phyloP scores from a whole-genome alignment of 2,113 vertebrate genomes.

The Callospermophilus lateralis region DNA sequence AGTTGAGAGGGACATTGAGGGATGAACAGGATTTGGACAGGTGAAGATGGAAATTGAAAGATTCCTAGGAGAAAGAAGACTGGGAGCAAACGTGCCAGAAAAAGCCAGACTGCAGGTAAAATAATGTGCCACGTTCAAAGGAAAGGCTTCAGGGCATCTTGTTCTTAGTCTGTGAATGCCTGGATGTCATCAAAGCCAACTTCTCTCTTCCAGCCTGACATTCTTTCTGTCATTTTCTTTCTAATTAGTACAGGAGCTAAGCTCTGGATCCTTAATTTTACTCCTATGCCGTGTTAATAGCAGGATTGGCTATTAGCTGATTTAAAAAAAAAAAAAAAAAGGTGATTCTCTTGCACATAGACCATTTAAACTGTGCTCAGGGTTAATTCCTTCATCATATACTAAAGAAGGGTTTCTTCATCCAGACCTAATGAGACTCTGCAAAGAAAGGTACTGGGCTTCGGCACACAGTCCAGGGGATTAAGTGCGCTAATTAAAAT shows the following conservation, averaged over 20 bases:
- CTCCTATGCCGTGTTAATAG: background rate
- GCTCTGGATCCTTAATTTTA: slow-evolving; percentile 3
- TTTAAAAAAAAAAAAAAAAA: background rate
- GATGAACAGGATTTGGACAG: background rate
- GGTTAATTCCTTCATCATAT: slow-evolving; percentile 15
- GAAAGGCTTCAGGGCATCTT: background rate
- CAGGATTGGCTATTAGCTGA: background rate
- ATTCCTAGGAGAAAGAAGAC: background rate
- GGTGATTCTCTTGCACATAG: background rate
- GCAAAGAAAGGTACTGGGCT: background rate
- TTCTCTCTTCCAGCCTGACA: background rate
- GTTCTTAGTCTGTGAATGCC: background rate
- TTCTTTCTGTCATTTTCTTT: slow-evolving; percentile 24
- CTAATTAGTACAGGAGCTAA: slow-evolving; percentile 38
- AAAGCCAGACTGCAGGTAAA: background rate
- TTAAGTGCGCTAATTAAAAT: slow-evolving; percentile 43
- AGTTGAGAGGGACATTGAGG: background rate
- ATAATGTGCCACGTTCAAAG: background rate
- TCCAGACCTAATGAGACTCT: slow-evolving; percentile 33
- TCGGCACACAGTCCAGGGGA: background rate
- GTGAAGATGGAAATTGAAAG: background rate
- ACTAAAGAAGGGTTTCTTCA: slow-evolving; percentile 2
- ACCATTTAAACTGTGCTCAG: background rate
- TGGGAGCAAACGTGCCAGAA: background rate
- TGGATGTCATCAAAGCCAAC: background rate